phyloP scores from a whole-genome alignment of 2,113 vertebrate genomes.

The Chaetodon trifascialis region DNA sequence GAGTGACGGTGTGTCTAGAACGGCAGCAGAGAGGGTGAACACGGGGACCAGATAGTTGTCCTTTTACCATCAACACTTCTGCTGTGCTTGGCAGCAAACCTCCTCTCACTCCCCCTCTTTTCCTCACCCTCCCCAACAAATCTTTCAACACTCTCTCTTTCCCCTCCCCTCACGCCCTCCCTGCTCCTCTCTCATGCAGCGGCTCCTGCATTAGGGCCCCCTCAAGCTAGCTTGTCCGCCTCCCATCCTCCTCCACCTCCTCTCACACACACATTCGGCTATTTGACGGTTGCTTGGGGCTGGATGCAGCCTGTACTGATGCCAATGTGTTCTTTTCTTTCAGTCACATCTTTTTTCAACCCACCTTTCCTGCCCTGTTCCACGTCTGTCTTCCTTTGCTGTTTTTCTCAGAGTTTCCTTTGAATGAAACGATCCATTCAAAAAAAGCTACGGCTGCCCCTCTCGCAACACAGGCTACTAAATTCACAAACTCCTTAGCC shows the following conservation, averaged over 20 bases:
- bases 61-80: conserved; percentile 76
- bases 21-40: conserved; percentile 33
- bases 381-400: background rate
- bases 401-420: conserved; percentile 13
- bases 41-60: conserved; percentile 69
- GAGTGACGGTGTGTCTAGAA: conserved; percentile 51
- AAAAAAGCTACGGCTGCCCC: background rate
- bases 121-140: conserved; percentile 50
- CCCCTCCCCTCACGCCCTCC: conserved; percentile 30
- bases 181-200: conserved; percentile 45
- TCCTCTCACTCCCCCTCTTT: conserved; percentile 51
- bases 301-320: conserved; percentile 30
- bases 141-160: conserved; percentile 63
- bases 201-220: conserved; percentile 41
- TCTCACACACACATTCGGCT: conserved; percentile 16
- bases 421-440: conserved; percentile 32
- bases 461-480: background rate
- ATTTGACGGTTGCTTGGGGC: conserved; percentile 43
- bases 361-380: conserved; percentile 7
- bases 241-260: background rate
- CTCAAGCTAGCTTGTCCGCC: conserved; percentile 32
- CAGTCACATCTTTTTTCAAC: conserved; percentile 13
- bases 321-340: conserved; percentile 29
- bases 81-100: conserved; percentile 67
- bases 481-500: background rate